phyloP scores from a whole-genome alignment of 2,888 invertebrate species.

The Ariolimax columbianus region DNA sequence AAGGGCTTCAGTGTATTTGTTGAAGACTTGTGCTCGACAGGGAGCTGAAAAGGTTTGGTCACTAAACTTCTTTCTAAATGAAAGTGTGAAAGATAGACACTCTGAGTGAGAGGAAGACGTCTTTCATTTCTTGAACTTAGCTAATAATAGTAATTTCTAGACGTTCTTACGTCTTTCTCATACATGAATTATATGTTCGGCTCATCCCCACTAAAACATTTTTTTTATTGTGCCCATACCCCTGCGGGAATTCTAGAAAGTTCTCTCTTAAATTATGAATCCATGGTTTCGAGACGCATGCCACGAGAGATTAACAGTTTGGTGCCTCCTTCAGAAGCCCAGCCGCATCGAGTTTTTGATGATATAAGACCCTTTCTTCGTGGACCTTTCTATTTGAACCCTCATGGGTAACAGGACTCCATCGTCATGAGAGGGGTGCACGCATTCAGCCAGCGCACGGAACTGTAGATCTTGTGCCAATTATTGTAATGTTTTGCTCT shows the following conservation, averaged over 20 bases:
- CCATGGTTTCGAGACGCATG: background rate
- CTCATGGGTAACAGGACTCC: background rate
- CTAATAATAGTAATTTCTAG: too few relatives aligned
- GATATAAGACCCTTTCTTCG: background rate
- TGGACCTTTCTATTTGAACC: background rate
- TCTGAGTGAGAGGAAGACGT: too few relatives aligned
- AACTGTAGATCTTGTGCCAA: constrained; percentile 34
- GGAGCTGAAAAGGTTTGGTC: too few relatives aligned
- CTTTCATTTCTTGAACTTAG: too few relatives aligned
- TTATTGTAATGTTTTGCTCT: constrained; percentile 37
- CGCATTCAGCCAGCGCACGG: constrained; percentile 31
- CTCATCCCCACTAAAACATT: too few relatives aligned
- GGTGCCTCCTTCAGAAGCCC: background rate
- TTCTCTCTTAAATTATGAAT: background rate
- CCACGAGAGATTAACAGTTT: background rate
- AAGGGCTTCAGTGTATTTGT: too few relatives aligned
- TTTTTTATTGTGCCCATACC: background rate
- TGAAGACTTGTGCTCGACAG: too few relatives aligned
- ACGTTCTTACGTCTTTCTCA: too few relatives aligned
- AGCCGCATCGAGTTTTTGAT: background rate
- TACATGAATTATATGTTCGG: too few relatives aligned
- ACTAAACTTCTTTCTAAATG: too few relatives aligned
- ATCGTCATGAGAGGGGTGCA: constrained; percentile 14
- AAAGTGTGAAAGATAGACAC: too few relatives aligned
- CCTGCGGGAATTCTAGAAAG: background rate